Evolutionary conservation across 2,888 invertebrate genomes (phyloP).

Genomic region (Mimumesa dahlbomi): DNA sequence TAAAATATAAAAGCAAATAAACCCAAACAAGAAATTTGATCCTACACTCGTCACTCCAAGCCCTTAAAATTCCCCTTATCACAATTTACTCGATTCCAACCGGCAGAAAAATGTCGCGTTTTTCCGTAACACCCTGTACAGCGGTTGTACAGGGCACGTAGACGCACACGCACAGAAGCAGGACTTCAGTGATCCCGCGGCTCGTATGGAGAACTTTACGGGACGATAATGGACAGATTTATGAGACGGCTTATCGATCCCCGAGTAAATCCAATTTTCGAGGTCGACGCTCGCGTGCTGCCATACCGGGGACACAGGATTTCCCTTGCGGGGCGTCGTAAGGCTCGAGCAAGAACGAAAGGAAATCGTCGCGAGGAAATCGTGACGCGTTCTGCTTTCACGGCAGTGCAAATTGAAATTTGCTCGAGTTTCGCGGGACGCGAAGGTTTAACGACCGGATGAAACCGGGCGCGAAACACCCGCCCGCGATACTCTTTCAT

Average conservation of each 20-base stretch:
- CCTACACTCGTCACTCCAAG: too few species aligned
- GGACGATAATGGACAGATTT: slow-evolving; percentile 76
- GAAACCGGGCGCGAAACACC: too few species aligned
- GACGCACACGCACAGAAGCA: slow-evolving; percentile 21
- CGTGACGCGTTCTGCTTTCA: slow-evolving; percentile 7
- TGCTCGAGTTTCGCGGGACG: not conserved
- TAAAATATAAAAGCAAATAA: too few species aligned
- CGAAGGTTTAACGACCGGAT: slow-evolving; percentile 18
- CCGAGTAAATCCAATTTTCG: slow-evolving; percentile 76
- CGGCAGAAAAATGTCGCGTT: too few species aligned
- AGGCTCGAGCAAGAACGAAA: slow-evolving; percentile 38
- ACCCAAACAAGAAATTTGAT: too few species aligned
- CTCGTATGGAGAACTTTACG: slow-evolving; percentile 69
- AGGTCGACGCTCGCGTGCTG: slow-evolving; percentile 65
- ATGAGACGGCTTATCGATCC: slow-evolving; percentile 77
- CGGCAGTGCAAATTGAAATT: slow-evolving; percentile 35
- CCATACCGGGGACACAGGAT: slow-evolving; percentile 33
- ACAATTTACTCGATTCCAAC: too few species aligned
- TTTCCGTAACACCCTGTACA: too few species aligned
- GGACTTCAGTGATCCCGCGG: slow-evolving; percentile 48
- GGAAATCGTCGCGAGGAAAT: slow-evolving; percentile 36
- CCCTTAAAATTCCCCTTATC: too few species aligned
- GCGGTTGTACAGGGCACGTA: not conserved
- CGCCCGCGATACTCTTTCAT: too few species aligned
- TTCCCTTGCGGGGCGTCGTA: slow-evolving; percentile 52